These are phyloP conservation scores for Apamea epomidion DNA, from an alignment of 2,888 invertebrate species.

Conservation along the genomic window DNA sequence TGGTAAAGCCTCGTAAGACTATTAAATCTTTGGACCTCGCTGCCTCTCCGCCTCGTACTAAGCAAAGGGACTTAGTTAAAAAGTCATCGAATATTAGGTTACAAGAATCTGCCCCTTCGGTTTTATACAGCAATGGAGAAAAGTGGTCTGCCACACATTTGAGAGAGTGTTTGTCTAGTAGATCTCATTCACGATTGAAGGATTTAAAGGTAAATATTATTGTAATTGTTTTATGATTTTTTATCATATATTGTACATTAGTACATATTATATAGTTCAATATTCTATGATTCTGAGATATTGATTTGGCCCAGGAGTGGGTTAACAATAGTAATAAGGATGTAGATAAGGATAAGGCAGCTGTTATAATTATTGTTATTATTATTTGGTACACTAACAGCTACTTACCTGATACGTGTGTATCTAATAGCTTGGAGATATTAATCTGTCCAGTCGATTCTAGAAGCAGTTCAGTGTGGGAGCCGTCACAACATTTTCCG, in stretches of 20 bases:
- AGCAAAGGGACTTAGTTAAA: conserved; percentile 58
- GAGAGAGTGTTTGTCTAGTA: conserved; percentile 79
- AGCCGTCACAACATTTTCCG: too few species aligned
- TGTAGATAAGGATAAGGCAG: not conserved
- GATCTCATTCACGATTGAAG: conserved; percentile 80
- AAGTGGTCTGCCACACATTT: conserved; percentile 76
- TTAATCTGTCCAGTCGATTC: too few species aligned
- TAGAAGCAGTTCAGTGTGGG: too few species aligned
- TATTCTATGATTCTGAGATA: not conserved
- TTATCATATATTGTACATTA: not conserved
- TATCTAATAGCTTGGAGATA: too few species aligned
- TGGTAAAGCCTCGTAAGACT: conserved; percentile 83
- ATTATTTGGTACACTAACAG: too few species aligned
- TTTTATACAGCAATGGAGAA: conserved; percentile 68
- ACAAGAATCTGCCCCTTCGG: conserved; percentile 76
- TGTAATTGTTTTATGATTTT: not conserved
- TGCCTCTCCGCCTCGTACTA: conserved; percentile 73
- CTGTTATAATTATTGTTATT: not conserved
- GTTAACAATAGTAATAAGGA: not conserved
- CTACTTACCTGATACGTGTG: too few species aligned
- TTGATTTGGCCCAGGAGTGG: not conserved
- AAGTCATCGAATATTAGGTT: conserved; percentile 67
- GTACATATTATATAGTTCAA: not conserved
- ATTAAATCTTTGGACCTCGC: conserved; percentile 81
- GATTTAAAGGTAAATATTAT: conserved; percentile 79